phyloP scores from a whole-genome alignment of 2,888 invertebrate species.

The Syrphus vitripennis region DNA sequence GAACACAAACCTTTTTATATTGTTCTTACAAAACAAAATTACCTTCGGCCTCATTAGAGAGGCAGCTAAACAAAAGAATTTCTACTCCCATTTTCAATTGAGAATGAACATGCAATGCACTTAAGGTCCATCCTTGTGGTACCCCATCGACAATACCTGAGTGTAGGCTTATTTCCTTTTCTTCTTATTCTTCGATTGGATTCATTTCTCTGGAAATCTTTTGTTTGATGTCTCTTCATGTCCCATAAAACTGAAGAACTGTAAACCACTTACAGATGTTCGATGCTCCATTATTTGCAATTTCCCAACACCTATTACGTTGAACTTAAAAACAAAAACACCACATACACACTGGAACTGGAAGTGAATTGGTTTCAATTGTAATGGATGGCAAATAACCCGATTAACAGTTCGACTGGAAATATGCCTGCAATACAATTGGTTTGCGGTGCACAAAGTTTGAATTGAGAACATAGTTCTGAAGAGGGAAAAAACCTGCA shows the following conservation, averaged over 20 bases:
- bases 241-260: neutral
- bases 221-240: constrained; percentile 7
- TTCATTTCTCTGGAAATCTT: neutral
- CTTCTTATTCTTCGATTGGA: neutral
- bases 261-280: constrained; percentile 6
- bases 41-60: constrained; percentile 21
- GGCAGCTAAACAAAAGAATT: constrained; percentile 6
- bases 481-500: constrained; percentile 26
- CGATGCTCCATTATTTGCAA: constrained; percentile 38
- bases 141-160: constrained; percentile 4
- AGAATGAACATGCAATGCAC: constrained; percentile 4
- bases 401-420: constrained; percentile 31
- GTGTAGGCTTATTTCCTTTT: too few species aligned
- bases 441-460: constrained; percentile 12
- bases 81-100: neutral
- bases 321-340: neutral
- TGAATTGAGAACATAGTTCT: constrained; percentile 7
- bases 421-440: constrained; percentile 41
- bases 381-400: constrained; percentile 51
- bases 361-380: constrained; percentile 33
- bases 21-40: neutral
- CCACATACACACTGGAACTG: neutral
- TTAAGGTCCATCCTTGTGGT: constrained; percentile 22
- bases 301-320: constrained; percentile 4
- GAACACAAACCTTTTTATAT: neutral